These are phyloP conservation scores for Mus musculus DNA, from an alignment of 2,113 vertebrate genomes.

Conservation along the genomic window DNA sequence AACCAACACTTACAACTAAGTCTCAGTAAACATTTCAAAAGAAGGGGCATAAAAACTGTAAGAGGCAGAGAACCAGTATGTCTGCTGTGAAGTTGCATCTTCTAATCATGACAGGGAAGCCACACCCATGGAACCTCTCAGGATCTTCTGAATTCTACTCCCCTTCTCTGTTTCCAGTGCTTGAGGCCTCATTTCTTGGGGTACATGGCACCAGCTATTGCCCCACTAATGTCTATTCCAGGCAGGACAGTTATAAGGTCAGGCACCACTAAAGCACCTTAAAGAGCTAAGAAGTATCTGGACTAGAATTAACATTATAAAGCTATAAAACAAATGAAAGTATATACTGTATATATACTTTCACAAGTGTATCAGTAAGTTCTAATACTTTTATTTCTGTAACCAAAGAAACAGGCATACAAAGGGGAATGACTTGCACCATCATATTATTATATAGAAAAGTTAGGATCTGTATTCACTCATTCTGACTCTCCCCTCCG, in stretches of 20 bases:
- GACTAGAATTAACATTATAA: background rate
- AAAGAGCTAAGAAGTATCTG: background rate
- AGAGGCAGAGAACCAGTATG: background rate
- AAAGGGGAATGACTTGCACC: background rate
- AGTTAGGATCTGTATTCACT: background rate
- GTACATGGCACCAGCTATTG: background rate
- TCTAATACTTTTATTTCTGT: background rate
- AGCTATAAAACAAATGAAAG: background rate
- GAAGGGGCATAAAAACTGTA: background rate
- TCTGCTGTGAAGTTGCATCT: background rate
- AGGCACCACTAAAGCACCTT: background rate
- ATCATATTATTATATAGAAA: background rate
- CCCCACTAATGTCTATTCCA: background rate
- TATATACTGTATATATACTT: background rate
- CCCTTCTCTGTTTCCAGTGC: background rate
- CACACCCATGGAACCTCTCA: background rate
- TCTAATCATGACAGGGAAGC: background rate
- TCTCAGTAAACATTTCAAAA: background rate
- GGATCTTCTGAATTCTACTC: background rate
- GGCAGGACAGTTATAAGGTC: background rate
- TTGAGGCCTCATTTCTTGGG: background rate
- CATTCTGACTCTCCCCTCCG: background rate
- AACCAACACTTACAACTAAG: background rate
- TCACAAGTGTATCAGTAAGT: background rate
- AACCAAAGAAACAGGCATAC: background rate